Base-by-base conservation (phyloP, 2,113 vertebrate species). In the Pelusios castaneus region DNA sequence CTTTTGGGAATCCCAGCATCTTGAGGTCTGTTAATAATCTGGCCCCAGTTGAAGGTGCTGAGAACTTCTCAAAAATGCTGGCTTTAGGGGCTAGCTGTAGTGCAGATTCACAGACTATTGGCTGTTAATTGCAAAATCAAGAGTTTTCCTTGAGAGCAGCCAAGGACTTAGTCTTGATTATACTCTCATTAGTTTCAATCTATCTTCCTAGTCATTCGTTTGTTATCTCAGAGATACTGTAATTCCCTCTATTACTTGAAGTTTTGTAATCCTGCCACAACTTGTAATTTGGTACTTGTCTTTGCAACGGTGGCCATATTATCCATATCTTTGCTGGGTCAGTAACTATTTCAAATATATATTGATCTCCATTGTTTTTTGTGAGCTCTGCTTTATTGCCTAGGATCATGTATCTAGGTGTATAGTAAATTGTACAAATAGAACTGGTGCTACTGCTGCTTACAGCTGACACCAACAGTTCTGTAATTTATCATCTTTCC, bases 51-150 rank as follows among this genome's bases (percentile, higher is more conserved):
- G 25, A 13, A 90, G 16, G 24, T 41, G n/a, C 51, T 82, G 73
- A 75, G 19, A 29, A 27, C 87, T 83, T 73, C 43, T 58, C 41
- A 81, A 60, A 1, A 0, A 51, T 4, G 52, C 13, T 60, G 91
- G 56, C 43, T 85, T 52, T 25, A 51, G 60, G 16, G 0, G 1
- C 24, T 0, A 3, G 12, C 60, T 52, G 4, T 0, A 41, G 60
- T 38, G 38, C 0, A 1, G n/a, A 47, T 31, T 10, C 43, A 0
- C 3, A 22, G 21, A 73, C 38, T 70, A 14, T 54, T 38, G 6
- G 2, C 16, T 80, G 76, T 9, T 82, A 45, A 34, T 80, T 58
- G 56, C 56, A 58, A 25, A 58, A 27, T 27, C 56, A 25, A n/a
- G 2, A 11, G 10, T 27, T 27, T 58, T 58, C 27, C 21, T 5